Conservation (phyloP, 2,113 vertebrate species). For the Protobothrops mucrosquamatus region DNA sequence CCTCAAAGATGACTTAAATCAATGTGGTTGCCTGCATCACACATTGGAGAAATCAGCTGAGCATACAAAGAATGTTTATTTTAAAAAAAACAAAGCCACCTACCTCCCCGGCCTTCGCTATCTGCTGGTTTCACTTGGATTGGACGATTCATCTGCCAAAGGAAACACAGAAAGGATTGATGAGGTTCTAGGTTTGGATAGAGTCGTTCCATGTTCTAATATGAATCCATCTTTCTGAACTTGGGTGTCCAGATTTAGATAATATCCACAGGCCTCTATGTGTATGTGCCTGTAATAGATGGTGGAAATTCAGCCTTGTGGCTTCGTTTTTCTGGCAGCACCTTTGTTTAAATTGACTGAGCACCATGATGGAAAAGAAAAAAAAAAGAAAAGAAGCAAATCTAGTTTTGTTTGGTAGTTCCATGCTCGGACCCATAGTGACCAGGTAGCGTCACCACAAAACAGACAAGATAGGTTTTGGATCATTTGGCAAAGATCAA, state of each 20-base stretch:
- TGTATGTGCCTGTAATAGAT: too few species aligned
- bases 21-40: not conserved
- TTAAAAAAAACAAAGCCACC: slow-evolving; percentile 62
- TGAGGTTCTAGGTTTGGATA: not conserved
- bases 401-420: not conserved
- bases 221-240: not conserved
- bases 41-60: not conserved
- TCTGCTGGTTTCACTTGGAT: slow-evolving; percentile 99
- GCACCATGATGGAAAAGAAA: not conserved
- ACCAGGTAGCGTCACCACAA: not conserved
- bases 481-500: not conserved
- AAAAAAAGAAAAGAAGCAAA: too few species aligned
- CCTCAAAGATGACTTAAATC: not conserved
- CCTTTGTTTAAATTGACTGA: not conserved
- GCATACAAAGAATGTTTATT: not conserved
- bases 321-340: not conserved
- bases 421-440: not conserved
- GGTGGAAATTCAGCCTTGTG: not conserved
- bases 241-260: not conserved
- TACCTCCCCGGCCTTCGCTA: slow-evolving; percentile 99
- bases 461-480: not conserved
- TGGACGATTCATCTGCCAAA: slow-evolving; percentile 95
- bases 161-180: slow-evolving; percentile 10
- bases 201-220: not conserved
- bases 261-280: not conserved